A percentile compares a stretch with the other conserved stretches of the same genome.
These are phyloP conservation scores for Agelaius tricolor DNA, from an alignment of 2,113 vertebrate genomes.

Conservation along the genomic window DNA sequence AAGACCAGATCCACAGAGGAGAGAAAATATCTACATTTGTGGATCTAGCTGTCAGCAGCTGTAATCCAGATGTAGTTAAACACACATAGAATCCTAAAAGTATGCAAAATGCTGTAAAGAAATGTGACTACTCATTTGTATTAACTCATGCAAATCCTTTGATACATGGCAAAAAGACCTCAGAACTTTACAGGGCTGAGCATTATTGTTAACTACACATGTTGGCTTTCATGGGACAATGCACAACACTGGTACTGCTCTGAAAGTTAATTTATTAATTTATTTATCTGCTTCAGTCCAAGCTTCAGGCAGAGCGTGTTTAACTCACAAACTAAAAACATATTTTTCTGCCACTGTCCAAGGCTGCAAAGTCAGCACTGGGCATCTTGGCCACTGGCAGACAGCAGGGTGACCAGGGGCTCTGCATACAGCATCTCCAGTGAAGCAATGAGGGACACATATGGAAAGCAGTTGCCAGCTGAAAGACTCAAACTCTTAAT, in stretches of 20 bases:
- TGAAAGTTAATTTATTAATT: background rate
- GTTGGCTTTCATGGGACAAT: background rate
- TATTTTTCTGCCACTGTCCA: background rate
- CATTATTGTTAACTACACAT: background rate
- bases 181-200: background rate
- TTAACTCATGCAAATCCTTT: background rate
- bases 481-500: background rate
- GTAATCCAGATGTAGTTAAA: background rate
- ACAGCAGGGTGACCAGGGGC: background rate
- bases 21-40: background rate
- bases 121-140: background rate
- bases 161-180: background rate
- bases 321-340: background rate
- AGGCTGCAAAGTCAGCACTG: background rate
- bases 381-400: background rate
- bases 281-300: background rate
- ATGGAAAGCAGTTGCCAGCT: background rate
- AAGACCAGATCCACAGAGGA: background rate
- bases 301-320: background rate
- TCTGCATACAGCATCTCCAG: background rate
- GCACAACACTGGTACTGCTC: background rate
- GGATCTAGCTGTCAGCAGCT: background rate
- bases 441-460: background rate
- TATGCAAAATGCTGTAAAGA: background rate
- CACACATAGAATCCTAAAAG: background rate